Conservation (phyloP, 2,797 vertebrate genomes). For the Chaunax sp. region DNA sequence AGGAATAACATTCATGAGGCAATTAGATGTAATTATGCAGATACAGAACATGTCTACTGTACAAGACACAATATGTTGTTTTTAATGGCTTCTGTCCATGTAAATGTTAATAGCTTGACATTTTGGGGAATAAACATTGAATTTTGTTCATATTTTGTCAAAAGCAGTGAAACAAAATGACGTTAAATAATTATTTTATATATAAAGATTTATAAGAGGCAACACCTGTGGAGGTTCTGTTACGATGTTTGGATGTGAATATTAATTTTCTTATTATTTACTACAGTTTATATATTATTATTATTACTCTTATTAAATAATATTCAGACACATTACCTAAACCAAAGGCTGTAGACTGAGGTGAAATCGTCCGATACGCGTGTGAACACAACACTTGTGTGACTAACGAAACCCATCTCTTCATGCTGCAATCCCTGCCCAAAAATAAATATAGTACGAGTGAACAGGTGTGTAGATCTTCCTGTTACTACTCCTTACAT, state of each 20-base stretch:
- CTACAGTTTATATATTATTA: too few species aligned
- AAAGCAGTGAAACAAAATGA: too few species aligned
- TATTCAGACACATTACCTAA: too few species aligned
- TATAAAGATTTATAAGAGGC: too few species aligned
- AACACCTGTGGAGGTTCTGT: too few species aligned
- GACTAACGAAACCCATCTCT: background rate
- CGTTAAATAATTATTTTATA: too few species aligned
- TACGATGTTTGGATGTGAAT: too few species aligned
- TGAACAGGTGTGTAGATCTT: conserved; percentile 7
- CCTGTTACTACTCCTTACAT: background rate
- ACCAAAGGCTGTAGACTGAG: too few species aligned
- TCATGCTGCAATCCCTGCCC: background rate
- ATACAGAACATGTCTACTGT: background rate
- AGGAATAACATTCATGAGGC: background rate
- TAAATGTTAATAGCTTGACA: background rate
- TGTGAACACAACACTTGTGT: background rate
- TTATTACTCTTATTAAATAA: too few species aligned
- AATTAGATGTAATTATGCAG: background rate
- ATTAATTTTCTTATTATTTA: too few species aligned
- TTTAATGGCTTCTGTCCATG: background rate
- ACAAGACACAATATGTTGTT: background rate
- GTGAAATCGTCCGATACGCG: background rate
- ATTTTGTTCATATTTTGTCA: too few species aligned
- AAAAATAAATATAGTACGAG: conserved; percentile 60
- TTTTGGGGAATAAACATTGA: background rate